Evolutionary conservation across 2,113 vertebrate species (phyloP).

Genomic region (Nannobrachium achirus): DNA sequence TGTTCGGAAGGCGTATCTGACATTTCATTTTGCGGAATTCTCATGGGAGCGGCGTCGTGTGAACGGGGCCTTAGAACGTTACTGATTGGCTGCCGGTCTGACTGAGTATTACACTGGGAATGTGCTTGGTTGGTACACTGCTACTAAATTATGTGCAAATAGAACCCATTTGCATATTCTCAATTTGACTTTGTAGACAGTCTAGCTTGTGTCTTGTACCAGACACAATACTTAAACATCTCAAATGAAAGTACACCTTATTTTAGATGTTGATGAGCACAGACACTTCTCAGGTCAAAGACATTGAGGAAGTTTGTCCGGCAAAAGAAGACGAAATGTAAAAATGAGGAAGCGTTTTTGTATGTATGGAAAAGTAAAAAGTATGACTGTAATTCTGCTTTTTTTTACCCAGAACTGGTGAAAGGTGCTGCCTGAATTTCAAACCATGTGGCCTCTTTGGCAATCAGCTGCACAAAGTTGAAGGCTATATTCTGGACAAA

Average conservation of each 20-base stretch:
- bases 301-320: constrained; percentile 16
- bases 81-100: too few relatives aligned
- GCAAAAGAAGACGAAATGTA: constrained; percentile 2
- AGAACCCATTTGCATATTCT: too few relatives aligned
- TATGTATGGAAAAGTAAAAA: constrained; percentile 21
- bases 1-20: too few relatives aligned
- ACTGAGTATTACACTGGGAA: not conserved
- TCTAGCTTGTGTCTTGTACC: not conserved
- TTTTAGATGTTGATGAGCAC: not conserved
- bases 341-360: constrained; percentile 24
- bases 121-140: not conserved
- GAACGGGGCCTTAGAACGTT: too few relatives aligned
- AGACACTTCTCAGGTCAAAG: not conserved
- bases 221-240: not conserved
- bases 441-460: constrained; percentile 98
- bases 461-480: constrained; percentile 97
- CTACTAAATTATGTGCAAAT: too few relatives aligned
- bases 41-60: too few relatives aligned
- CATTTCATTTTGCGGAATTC: too few relatives aligned
- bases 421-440: constrained; percentile 92
- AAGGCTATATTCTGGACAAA: constrained; percentile 97
- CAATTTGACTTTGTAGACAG: too few relatives aligned
- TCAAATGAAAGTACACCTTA: not conserved
- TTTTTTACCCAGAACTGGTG: constrained; percentile 86
- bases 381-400: constrained; percentile 26